Percentiles rank a stretch among this genome's conserved stretches.
Conservation (phyloP, 2,113 vertebrate species). For the Tragelaphus imberbis region DNA sequence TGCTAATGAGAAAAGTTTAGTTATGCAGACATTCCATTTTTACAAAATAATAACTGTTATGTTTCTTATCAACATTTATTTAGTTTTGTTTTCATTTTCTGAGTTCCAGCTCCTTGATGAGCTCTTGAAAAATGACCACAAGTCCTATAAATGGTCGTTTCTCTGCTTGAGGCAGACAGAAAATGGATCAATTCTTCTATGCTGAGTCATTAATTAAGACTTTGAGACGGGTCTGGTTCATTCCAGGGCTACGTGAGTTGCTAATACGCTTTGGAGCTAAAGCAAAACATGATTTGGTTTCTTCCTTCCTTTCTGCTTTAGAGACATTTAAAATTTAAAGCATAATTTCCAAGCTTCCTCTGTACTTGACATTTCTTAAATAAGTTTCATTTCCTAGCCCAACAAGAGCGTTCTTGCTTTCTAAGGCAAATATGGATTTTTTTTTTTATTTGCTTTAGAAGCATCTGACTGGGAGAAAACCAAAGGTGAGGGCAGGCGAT, state of each 20-base stretch:
- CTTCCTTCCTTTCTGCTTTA: not conserved
- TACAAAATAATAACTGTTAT: not conserved
- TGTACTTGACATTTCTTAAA: conserved; percentile 35
- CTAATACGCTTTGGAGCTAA: not conserved
- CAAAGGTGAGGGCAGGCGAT: not conserved
- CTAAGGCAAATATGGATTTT: not conserved
- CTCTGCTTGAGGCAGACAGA: not conserved
- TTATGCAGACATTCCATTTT: not conserved
- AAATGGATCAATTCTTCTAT: not conserved
- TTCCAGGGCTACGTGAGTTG: not conserved
- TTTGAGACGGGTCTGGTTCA: not conserved
- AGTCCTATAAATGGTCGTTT: not conserved
- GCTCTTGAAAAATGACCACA: not conserved
- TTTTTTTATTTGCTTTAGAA: not conserved
- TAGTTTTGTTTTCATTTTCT: not conserved
- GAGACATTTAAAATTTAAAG: conserved; percentile 27
- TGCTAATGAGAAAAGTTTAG: not conserved
- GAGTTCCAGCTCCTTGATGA: not conserved
- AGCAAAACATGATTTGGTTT: not conserved
- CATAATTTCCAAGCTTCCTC: not conserved
- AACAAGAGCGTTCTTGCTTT: not conserved
- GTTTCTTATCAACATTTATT: not conserved
- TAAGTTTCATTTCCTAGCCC: conserved; percentile 25
- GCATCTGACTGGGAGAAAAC: not conserved
- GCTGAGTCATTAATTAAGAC: not conserved